Evolutionary conservation across 2,888 invertebrate genomes (phyloP), one percentile per base, ranked within the genome.

Genomic region (Agriopis aurantiaria): DNA sequence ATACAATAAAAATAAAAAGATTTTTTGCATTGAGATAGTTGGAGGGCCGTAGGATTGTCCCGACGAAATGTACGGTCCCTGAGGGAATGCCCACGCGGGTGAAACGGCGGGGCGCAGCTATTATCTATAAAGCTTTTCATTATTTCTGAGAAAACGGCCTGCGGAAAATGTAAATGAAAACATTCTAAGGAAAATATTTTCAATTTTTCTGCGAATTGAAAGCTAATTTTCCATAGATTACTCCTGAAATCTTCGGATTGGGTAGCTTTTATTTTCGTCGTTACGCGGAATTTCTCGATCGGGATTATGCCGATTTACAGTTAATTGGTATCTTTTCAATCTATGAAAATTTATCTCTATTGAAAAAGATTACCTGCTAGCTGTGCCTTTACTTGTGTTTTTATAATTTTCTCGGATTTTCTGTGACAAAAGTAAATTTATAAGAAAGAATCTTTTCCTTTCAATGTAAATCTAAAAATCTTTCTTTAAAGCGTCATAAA

Each of bases 171-270:
- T 62, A 62, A 62, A 62, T 62, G 45, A 53, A 62, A 53, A 46
- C 45, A 62, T 53, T 33, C 45, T 46, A 7, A 52, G 17, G 46
- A 55, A 53, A 45, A 12, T 46, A 61, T 62, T 52, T 43, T n/a
- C 23, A 53, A 33, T 14, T 52, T 79, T 75, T 78, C 80, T 75
- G 49, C 33, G 53, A 53, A 62, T 62, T 62, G 53, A 62, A 52
- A 62, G 62, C 62, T 53, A 62, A 62, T 61, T 61, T 57, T 67
- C 61, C 23, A 51, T 56, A 49, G 67, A 67, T 61, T 61, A 61
- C 56, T 67, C 49, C 46, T 56, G 41, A 49, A 56, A 57, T 67
- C 56, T 61, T 61, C 14, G 48, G 33, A 56, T 61, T 61, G 41
- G 45, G 45, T 33, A 41, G 3, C 49, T 17, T 49, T 56, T 49